Evolutionary conservation across 1,140 invertebrate species (phyloP).

Genomic region (Pogonomyrmex californicus): DNA sequence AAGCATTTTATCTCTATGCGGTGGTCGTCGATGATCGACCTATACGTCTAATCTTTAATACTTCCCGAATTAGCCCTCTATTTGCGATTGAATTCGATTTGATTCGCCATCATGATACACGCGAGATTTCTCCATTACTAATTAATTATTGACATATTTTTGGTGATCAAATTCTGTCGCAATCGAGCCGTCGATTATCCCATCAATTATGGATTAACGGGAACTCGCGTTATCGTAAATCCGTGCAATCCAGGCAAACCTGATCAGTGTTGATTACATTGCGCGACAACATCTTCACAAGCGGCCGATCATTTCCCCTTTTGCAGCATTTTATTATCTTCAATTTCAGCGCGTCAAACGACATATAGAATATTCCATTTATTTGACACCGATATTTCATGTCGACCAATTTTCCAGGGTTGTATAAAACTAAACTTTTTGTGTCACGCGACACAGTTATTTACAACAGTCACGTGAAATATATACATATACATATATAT

Average conservation of each 20-base stretch:
- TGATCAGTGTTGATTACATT: conserved; percentile 37
- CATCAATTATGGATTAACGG: conserved; percentile 52
- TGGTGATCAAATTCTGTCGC: conserved; percentile 14
- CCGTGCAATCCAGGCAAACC: background rate
- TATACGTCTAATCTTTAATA: background rate
- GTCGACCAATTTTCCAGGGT: conserved; percentile 43
- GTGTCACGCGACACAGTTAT: conserved; percentile 34
- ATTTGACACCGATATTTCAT: conserved; percentile 55
- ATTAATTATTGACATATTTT: conserved; percentile 17
- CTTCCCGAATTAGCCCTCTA: background rate
- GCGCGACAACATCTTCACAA: conserved; percentile 9
- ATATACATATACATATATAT: too few species aligned
- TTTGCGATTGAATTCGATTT: background rate
- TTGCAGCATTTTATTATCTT: conserved; percentile 43
- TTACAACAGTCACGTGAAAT: conserved; percentile 24
- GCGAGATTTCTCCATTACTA: background rate
- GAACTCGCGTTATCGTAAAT: conserved; percentile 37
- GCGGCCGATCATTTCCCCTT: background rate
- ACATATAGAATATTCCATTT: conserved; percentile 57
- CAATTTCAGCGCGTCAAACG: conserved; percentile 46
- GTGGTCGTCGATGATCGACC: background rate
- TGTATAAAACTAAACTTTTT: conserved; percentile 57
- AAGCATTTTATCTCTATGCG: background rate
- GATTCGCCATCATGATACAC: background rate
- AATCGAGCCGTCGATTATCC: conserved; percentile 10